Percentiles rank a stretch among this genome's conserved stretches.
Conservation (phyloP, 2,113 vertebrate species). For the Ptilonorhynchus violaceus region DNA sequence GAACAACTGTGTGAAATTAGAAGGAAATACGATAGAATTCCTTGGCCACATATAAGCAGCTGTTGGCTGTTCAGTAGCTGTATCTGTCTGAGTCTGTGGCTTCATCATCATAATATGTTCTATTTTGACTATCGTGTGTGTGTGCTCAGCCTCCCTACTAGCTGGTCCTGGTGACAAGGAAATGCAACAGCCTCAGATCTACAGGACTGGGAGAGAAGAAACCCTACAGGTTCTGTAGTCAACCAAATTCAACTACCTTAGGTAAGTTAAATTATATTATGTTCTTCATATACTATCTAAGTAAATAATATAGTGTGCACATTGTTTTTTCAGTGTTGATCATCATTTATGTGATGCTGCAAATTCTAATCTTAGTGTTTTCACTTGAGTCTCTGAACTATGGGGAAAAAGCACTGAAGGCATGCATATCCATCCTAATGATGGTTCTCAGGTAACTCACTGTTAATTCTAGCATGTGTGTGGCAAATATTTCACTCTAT, state of each 20-base stretch:
- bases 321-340: neutral
- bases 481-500: neutral
- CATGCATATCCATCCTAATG: neutral
- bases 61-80: neutral
- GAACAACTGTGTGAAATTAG: neutral
- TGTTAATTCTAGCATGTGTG: neutral
- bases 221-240: neutral
- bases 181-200: neutral
- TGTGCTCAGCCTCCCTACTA: neutral
- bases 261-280: neutral
- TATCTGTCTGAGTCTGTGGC: neutral
- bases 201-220: neutral
- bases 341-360: neutral
- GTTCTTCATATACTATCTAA: neutral
- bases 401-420: neutral
- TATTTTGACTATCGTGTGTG: neutral
- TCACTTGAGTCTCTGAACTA: neutral
- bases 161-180: neutral
- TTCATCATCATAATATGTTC: neutral
- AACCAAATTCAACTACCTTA: neutral
- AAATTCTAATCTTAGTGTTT: neutral
- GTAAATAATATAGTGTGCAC: neutral
- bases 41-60: fast-evolving
- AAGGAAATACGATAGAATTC: neutral
- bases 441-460: neutral